Conservation (phyloP, 2,797 vertebrate genomes). For the Falco berigora region DNA sequence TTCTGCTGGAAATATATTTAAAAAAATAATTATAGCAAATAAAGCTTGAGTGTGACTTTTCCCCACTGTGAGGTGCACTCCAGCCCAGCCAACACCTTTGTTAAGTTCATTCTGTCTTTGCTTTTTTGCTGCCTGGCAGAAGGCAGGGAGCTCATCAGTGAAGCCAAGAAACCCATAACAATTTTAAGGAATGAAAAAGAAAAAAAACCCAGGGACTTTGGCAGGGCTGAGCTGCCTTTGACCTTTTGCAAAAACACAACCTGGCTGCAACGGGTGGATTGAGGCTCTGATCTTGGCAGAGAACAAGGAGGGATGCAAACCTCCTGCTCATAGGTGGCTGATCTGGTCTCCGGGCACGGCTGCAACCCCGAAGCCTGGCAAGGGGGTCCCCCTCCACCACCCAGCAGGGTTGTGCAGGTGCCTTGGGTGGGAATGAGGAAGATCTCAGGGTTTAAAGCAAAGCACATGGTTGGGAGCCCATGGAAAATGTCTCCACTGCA, state of each 20-base stretch:
- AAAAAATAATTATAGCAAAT: neutral
- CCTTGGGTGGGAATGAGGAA: fast-evolving
- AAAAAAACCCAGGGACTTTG: neutral
- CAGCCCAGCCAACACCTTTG: neutral
- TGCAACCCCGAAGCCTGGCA: neutral
- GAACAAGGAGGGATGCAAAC: neutral
- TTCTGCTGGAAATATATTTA: neutral
- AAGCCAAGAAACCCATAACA: neutral
- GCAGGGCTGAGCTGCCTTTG: neutral
- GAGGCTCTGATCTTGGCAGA: neutral
- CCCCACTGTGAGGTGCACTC: fast-evolving
- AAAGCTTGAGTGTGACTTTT: neutral
- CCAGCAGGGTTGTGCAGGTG: fast-evolving
- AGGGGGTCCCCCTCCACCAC: neutral
- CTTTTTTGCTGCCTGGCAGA: neutral
- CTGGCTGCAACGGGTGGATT: neutral
- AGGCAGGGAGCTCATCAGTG: neutral
- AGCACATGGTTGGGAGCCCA: fast-evolving
- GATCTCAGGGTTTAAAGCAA: neutral
- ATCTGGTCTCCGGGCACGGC: neutral
- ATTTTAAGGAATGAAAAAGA: neutral
- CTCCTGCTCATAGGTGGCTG: fast-evolving
- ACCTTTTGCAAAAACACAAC: neutral
- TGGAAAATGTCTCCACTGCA: neutral
- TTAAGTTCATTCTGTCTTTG: neutral